Conservation (phyloP, 2,113 vertebrate species). For the Fulmarus glacialis region DNA sequence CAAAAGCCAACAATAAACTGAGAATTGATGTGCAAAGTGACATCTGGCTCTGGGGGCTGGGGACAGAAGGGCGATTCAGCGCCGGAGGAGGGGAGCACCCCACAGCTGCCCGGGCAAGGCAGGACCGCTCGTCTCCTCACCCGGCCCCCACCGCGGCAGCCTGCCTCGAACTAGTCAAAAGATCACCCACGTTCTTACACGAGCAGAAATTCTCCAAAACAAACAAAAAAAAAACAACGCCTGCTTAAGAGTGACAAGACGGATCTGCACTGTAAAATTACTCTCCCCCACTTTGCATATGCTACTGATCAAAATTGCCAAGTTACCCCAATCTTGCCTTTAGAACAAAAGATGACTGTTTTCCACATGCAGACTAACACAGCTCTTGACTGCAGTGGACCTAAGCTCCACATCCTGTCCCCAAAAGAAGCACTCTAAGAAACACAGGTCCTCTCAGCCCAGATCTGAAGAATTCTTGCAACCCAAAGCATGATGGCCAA, state of each 20-base stretch:
- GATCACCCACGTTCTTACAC: neutral
- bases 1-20: neutral
- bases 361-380: neutral
- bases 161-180: neutral
- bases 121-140: accelerated
- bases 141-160: accelerated
- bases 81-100: neutral
- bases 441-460: neutral
- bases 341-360: conserved; percentile 51
- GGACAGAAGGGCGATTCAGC: conserved; percentile 30
- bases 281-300: neutral
- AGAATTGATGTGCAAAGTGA: conserved; percentile 9
- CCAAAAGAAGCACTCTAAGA: neutral
- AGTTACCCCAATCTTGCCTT: neutral
- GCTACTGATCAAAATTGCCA: conserved; percentile 39
- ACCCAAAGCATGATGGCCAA: neutral
- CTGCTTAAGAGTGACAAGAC: neutral
- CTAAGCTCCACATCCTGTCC: neutral
- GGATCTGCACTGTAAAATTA: neutral
- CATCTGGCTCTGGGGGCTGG: neutral
- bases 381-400: neutral
- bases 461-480: neutral
- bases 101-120: neutral
- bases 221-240: neutral
- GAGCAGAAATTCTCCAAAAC: neutral